Conservation (phyloP, 1,140 invertebrate species). For the Drosophila aff. region DNA sequence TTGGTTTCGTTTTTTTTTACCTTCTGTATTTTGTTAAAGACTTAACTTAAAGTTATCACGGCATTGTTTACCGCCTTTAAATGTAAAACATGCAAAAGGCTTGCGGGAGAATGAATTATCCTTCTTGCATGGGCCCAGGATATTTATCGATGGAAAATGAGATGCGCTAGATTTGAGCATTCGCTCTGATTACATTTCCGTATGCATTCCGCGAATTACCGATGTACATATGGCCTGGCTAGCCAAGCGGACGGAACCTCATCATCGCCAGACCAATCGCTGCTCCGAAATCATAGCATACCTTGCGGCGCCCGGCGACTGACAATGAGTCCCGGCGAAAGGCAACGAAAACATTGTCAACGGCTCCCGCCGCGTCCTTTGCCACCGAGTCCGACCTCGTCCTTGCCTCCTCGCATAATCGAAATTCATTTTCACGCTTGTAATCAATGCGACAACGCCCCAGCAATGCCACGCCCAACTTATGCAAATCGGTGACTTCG, state of each 20-base stretch:
- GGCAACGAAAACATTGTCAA: conserved; percentile 44
- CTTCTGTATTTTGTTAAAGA: not conserved
- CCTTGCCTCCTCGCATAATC: conserved; percentile 62
- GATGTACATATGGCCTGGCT: conserved; percentile 7
- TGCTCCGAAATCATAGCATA: conserved; percentile 62
- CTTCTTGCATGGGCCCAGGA: not conserved
- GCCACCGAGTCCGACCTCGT: conserved; percentile 1
- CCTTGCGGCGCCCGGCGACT: conserved; percentile 50
- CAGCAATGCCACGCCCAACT: conserved; percentile 48
- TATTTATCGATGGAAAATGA: conserved; percentile 16
- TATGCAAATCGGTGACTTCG: conserved; percentile 71
- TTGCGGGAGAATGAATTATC: conserved; percentile 3
- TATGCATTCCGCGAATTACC: conserved; percentile 41
- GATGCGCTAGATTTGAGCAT: conserved; percentile 19
- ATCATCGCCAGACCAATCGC: conserved; percentile 21
- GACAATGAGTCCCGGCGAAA: conserved; percentile 51
- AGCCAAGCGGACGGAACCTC: conserved; percentile 28
- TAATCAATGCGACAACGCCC: conserved; percentile 70
- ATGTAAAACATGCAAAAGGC: not conserved
- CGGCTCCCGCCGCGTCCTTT: conserved; percentile 4
- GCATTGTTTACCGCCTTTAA: not conserved
- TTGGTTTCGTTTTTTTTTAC: not conserved
- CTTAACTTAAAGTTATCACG: too few relatives aligned
- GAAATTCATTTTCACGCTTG: conserved; percentile 78
- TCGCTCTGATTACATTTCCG: conserved; percentile 42